Evolutionary conservation across 2,113 vertebrate species (phyloP).

Genomic region (Chlamydotis undulata): DNA sequence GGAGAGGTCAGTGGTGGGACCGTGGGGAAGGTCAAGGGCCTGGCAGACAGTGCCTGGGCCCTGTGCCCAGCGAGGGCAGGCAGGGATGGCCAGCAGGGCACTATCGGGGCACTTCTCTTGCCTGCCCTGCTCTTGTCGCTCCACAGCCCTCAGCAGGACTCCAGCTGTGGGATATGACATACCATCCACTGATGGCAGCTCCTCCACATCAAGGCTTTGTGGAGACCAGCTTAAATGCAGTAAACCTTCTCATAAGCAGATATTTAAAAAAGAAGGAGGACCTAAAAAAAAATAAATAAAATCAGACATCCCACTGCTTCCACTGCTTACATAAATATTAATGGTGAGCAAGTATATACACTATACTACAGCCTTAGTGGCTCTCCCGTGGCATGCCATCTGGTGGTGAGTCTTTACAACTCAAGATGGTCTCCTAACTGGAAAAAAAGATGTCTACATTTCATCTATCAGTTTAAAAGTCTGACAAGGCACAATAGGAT

Average conservation of each 20-base stretch:
- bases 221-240: background rate
- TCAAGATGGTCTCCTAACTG: background rate
- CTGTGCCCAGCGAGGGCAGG: background rate
- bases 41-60: background rate
- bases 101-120: background rate
- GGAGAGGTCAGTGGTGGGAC: background rate
- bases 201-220: background rate
- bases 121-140: background rate
- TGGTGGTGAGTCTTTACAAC: background rate
- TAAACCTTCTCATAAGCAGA: background rate
- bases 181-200: background rate
- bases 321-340: background rate
- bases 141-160: background rate
- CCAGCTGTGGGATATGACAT: background rate
- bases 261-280: background rate
- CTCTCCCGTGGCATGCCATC: background rate
- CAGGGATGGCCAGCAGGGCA: background rate
- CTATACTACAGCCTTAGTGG: fast-evolving
- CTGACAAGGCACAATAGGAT: background rate
- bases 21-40: background rate
- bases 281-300: background rate
- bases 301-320: background rate
- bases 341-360: background rate
- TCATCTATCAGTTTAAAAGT: background rate
- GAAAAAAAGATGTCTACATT: background rate